Evolutionary conservation across 2,888 invertebrate genomes (phyloP).

Genomic region (Ceriagrion tenellum): DNA sequence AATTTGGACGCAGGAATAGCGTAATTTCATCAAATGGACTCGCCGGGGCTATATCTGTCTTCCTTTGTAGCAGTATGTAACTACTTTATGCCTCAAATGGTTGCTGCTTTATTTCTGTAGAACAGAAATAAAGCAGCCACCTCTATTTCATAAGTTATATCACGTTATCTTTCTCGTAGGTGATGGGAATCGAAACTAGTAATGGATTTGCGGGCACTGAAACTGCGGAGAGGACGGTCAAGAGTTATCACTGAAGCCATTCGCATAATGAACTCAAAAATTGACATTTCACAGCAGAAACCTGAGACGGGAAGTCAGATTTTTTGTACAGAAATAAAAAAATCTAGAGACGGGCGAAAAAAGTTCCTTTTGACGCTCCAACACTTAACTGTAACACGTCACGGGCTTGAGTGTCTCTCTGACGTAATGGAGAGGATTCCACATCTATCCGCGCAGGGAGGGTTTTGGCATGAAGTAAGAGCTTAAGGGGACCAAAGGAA

Average conservation of each 20-base stretch:
- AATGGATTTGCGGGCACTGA: neutral
- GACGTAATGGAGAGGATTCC: neutral
- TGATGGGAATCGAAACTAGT: neutral
- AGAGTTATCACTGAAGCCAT: neutral
- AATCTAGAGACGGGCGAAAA: neutral
- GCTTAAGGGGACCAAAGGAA: neutral
- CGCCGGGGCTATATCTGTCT: too few relatives aligned
- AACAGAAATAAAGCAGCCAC: too few relatives aligned
- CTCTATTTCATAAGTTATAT: too few relatives aligned
- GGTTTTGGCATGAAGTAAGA: neutral
- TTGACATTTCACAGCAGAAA: neutral
- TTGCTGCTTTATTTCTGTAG: too few relatives aligned
- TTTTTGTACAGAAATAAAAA: neutral
- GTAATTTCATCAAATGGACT: too few relatives aligned
- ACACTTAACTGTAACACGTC: neutral
- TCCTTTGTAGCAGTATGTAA: too few relatives aligned
- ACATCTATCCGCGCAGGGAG: neutral
- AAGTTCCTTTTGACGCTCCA: neutral
- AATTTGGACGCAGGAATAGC: too few relatives aligned
- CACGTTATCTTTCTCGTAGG: too few relatives aligned
- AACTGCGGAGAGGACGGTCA: neutral
- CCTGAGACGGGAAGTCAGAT: neutral
- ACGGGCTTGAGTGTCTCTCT: neutral
- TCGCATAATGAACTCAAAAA: neutral
- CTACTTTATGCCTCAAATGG: too few relatives aligned